A percentile compares a stretch with the other conserved stretches of the same genome.
Evolutionary conservation across 2,888 invertebrate species (phyloP).

Genomic region (Toxonevra muliebris): DNA sequence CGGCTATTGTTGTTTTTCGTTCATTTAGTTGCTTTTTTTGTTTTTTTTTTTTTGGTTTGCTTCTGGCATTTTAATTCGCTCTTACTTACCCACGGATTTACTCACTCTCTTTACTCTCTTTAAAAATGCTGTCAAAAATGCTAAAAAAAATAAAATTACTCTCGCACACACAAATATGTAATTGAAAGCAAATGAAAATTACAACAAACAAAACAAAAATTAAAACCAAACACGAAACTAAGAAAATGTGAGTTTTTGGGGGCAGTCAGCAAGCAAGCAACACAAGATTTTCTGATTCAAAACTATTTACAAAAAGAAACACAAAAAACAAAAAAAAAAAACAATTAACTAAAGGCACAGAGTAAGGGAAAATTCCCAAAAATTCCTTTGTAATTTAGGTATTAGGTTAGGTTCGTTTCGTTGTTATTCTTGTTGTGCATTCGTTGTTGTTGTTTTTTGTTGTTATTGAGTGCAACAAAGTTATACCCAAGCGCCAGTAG

Average conservation of each 20-base stretch:
- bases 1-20: slow-evolving; percentile 13
- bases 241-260: not conserved
- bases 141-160: too few relatives aligned
- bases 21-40: not conserved
- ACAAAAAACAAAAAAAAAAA: not conserved
- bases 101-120: not conserved
- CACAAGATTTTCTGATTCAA: not conserved
- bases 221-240: not conserved
- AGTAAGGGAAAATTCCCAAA: not conserved
- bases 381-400: not conserved
- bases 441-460: too few relatives aligned
- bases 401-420: not conserved
- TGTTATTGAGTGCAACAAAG: too few relatives aligned
- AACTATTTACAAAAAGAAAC: not conserved
- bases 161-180: too few relatives aligned
- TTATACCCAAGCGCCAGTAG: too few relatives aligned
- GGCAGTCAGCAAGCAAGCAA: not conserved
- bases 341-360: not conserved
- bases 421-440: not conserved
- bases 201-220: not conserved
- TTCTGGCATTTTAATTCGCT: not conserved
- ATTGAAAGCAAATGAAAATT: too few relatives aligned
- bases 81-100: not conserved
- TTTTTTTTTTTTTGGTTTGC: not conserved
- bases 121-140: too few relatives aligned